Conservation (phyloP, 35 echinoderm and acorn worm species). For the Eucidaris tribuloides region DNA sequence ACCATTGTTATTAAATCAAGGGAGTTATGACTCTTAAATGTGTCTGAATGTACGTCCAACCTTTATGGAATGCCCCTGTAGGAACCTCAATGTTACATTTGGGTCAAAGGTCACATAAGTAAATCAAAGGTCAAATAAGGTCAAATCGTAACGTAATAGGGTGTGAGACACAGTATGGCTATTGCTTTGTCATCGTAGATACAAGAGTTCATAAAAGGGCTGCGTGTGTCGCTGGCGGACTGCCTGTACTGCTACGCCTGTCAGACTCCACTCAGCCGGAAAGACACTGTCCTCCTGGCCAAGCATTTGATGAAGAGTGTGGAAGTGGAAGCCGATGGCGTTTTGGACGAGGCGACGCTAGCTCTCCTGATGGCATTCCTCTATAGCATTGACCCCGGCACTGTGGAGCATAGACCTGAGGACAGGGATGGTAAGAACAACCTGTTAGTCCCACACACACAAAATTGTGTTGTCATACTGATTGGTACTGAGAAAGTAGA, state of each 20-base stretch:
- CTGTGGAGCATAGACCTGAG: constrained; percentile 9
- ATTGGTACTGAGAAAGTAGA: too few species aligned
- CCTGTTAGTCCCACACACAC: too few species aligned
- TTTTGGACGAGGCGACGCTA: constrained; percentile 50
- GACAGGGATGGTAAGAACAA: constrained; percentile 52
- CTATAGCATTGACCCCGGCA: constrained; percentile 46
- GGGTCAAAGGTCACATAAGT: too few species aligned
- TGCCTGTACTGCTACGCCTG: constrained; percentile 83
- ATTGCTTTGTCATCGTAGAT: constrained; percentile 25
- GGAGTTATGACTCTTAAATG: too few species aligned
- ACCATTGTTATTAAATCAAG: too few species aligned
- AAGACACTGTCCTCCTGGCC: constrained; percentile 57
- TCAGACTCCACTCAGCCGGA: constrained; percentile 45
- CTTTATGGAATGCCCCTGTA: too few species aligned
- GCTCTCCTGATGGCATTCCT: constrained; percentile 69
- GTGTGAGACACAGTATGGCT: too few species aligned
- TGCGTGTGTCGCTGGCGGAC: constrained; percentile 71
- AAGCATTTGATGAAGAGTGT: constrained; percentile 47
- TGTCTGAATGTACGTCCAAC: too few species aligned
- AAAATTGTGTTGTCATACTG: too few species aligned
- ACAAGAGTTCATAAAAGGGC: constrained; percentile 61
- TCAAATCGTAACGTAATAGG: background rate
- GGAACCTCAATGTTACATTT: too few species aligned
- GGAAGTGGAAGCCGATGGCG: constrained; percentile 47
- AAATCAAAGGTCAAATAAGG: too few species aligned